Evolutionary conservation across 35 echinoderm and acorn worm species (phyloP).

Genomic region (Strongylocentrotus purpuratus): DNA sequence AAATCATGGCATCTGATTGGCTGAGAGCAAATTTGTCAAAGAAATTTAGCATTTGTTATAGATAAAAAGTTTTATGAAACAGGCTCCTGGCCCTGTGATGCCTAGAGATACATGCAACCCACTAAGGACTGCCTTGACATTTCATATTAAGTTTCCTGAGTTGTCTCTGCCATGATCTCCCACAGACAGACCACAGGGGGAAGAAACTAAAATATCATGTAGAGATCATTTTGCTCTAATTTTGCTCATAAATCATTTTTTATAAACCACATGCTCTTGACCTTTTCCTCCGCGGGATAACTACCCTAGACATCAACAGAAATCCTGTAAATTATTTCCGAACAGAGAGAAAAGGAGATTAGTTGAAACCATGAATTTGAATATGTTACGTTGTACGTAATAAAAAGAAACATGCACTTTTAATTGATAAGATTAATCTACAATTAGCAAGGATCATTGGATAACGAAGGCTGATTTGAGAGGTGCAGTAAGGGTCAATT

Average conservation of each 20-base stretch:
- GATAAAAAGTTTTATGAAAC: too few species aligned
- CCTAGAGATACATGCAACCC: neutral
- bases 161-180: neutral
- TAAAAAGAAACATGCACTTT: neutral
- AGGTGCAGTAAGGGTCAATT: neutral
- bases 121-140: neutral
- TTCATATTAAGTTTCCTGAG: neutral
- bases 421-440: slow-evolving; percentile 6
- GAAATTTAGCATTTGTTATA: too few species aligned
- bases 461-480: neutral
- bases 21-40: too few species aligned
- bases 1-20: too few species aligned
- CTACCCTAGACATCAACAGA: neutral
- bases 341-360: too few species aligned
- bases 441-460: neutral
- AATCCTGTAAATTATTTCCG: too few species aligned
- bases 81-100: too few species aligned
- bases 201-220: neutral
- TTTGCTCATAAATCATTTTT: neutral
- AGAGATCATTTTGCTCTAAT: neutral
- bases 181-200: neutral
- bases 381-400: too few species aligned
- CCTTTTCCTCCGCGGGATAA: neutral
- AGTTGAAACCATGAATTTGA: too few species aligned
- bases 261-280: neutral